phyloP scores from a whole-genome alignment of 2,888 invertebrate species.

The Sialis fuliginosa region DNA sequence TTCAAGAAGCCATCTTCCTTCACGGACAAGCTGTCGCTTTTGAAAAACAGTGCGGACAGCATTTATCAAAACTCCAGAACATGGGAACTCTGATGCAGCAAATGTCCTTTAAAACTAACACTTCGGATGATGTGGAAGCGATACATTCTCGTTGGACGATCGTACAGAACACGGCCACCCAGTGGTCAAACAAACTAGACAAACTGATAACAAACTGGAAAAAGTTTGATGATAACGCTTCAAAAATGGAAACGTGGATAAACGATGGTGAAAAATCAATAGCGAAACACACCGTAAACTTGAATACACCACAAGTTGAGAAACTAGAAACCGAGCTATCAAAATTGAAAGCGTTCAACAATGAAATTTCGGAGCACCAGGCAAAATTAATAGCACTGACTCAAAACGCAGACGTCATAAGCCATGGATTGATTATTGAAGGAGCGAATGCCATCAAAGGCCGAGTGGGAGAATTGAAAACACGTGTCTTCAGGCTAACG shows the following conservation, averaged over 20 bases:
- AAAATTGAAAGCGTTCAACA: slow-evolving; percentile 61
- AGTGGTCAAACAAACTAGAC: slow-evolving; percentile 61
- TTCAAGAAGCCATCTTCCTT: slow-evolving; percentile 67
- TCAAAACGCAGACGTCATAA: slow-evolving; percentile 62
- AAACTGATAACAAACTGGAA: slow-evolving; percentile 66
- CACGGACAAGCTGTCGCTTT: slow-evolving; percentile 54
- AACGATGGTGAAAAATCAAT: slow-evolving; percentile 44
- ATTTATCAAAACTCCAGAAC: slow-evolving; percentile 54
- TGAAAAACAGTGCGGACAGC: slow-evolving; percentile 59
- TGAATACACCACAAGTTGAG: slow-evolving; percentile 52
- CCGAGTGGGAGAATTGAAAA: slow-evolving; percentile 55
- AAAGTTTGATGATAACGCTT: slow-evolving; percentile 59
- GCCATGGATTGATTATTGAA: slow-evolving; percentile 59
- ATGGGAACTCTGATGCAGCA: slow-evolving; percentile 57
- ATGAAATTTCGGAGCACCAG: slow-evolving; percentile 73
- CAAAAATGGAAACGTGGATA: slow-evolving; percentile 63
- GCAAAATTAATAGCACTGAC: slow-evolving; percentile 63
- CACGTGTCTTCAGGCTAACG: slow-evolving; percentile 52
- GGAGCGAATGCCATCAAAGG: slow-evolving; percentile 54
- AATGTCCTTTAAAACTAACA: slow-evolving; percentile 54
- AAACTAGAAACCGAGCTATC: slow-evolving; percentile 61
- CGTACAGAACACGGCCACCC: slow-evolving; percentile 61
- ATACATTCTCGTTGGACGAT: slow-evolving; percentile 71
- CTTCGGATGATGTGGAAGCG: slow-evolving; percentile 70
- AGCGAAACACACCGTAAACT: slow-evolving; percentile 35